Evolutionary conservation across 2,797 vertebrate genomes (phyloP).

Genomic region (Sebastes oblongus): DNA sequence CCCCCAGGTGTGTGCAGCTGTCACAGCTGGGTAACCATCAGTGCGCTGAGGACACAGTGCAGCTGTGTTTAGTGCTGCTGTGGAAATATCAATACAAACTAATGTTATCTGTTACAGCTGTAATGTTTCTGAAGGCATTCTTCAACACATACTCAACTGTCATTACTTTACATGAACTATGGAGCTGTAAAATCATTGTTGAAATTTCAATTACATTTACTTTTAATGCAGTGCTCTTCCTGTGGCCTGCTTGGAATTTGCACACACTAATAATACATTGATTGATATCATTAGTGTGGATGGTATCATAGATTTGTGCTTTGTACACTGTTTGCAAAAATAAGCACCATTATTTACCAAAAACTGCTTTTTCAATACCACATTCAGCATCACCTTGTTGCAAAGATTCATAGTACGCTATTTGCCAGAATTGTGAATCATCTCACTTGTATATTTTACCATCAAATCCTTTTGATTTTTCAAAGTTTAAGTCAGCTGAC

Average conservation of each 20-base stretch:
- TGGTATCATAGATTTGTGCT: background rate
- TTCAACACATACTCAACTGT: background rate
- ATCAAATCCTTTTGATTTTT: background rate
- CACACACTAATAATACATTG: background rate
- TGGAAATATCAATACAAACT: background rate
- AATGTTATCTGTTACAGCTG: background rate
- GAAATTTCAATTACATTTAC: background rate
- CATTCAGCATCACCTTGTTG: background rate
- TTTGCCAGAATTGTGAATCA: background rate
- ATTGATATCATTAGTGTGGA: background rate
- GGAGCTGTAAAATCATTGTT: background rate
- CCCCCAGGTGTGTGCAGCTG: conserved; percentile 40
- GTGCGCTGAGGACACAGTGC: background rate
- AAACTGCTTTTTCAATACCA: background rate
- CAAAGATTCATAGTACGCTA: background rate
- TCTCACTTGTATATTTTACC: background rate
- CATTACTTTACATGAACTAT: background rate
- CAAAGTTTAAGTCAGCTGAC: background rate
- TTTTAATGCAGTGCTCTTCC: background rate
- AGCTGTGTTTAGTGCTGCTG: conserved; percentile 21
- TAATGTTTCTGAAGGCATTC: background rate
- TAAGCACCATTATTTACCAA: background rate
- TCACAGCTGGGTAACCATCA: conserved; percentile 27
- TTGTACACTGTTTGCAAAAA: background rate
- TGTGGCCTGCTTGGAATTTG: background rate